Conservation (phyloP, 2,888 invertebrate species). For the Petrolisthes manimaculis region DNA sequence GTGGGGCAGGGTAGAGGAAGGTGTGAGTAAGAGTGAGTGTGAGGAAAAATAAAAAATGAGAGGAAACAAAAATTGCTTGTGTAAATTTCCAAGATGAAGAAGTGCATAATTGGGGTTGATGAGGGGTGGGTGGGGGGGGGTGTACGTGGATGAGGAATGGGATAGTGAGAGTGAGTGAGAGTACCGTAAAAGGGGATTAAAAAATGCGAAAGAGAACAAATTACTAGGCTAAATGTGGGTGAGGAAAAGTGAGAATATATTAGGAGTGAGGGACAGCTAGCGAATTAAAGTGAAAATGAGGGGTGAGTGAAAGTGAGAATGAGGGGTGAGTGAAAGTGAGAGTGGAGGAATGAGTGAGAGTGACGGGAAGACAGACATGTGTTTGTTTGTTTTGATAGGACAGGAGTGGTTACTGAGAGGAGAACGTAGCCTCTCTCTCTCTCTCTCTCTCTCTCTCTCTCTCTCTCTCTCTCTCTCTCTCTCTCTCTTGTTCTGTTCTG, state of each 20-base stretch:
- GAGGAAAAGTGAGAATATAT: conserved; percentile 15
- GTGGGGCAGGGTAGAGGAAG: too few species aligned
- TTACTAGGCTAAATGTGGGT: too few species aligned
- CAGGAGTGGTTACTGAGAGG: too few species aligned
- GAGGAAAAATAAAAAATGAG: neutral
- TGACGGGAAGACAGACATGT: neutral
- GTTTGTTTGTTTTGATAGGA: too few species aligned
- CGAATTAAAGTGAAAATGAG: conserved; percentile 15
- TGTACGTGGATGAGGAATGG: neutral
- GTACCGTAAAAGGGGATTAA: neutral
- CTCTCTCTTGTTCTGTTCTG: neutral
- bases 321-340: conserved; percentile 23
- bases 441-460: too few species aligned
- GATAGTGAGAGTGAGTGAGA: conserved; percentile 24
- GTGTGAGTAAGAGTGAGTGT: neutral
- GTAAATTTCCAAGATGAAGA: too few species aligned
- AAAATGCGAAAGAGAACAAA: too few species aligned
- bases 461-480: conserved; percentile 21
- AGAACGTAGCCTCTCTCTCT: too few species aligned
- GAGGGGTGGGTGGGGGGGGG: too few species aligned
- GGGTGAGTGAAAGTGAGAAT: conserved; percentile 17
- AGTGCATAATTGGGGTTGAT: too few species aligned
- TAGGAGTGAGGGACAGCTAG: conserved; percentile 35
- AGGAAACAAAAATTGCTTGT: too few species aligned
- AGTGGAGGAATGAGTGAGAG: conserved; percentile 8